Conservation (phyloP, 2,113 vertebrate species). For the Cairina moschata region DNA sequence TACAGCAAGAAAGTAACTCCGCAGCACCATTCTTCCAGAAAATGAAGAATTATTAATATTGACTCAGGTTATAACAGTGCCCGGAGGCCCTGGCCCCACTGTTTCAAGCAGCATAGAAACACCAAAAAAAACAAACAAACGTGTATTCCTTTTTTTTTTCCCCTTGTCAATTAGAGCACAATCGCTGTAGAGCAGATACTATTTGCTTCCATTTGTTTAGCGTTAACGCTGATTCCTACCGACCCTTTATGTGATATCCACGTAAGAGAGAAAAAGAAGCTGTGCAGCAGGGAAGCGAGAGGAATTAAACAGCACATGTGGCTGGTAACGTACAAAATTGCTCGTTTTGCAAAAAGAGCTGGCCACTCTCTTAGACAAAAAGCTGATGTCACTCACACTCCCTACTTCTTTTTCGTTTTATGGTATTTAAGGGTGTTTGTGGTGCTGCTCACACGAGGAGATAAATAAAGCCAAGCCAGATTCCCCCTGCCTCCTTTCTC, state of each 20-base stretch:
- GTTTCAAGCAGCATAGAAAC: not conserved
- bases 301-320: slow-evolving; percentile 1
- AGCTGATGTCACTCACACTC: not conserved
- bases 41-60: not conserved
- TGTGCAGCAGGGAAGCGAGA: not conserved
- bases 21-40: not conserved
- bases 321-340: not conserved
- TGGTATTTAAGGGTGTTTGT: not conserved
- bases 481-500: not conserved
- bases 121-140: not conserved
- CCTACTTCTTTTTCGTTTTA: not conserved
- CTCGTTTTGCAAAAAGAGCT: not conserved
- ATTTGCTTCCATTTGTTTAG: not conserved
- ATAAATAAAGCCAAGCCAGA: not conserved
- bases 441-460: not conserved
- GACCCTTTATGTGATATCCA: not conserved
- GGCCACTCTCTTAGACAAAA: not conserved
- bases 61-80: not conserved
- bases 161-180: not conserved
- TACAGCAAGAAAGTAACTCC: not conserved
- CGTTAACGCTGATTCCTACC: not conserved
- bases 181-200: not conserved
- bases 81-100: not conserved
- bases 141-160: not conserved
- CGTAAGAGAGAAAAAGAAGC: not conserved